Conservation (phyloP, 2,888 invertebrate species). For the Cacoxenus indagator region DNA sequence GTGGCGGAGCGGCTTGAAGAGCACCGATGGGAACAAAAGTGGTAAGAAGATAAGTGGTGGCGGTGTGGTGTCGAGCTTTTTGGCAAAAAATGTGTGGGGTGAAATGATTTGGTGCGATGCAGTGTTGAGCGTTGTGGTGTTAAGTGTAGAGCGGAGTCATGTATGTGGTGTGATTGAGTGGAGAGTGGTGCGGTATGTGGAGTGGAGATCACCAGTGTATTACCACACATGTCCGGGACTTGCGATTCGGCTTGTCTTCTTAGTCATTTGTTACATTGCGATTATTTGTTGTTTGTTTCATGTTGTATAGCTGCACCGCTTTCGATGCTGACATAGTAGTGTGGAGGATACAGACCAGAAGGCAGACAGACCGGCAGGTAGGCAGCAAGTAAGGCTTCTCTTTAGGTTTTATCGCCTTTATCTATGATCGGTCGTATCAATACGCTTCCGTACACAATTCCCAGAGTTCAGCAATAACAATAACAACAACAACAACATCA, state of each 20-base stretch:
- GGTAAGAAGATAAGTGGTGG: too few species aligned
- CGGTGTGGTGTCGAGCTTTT: too few species aligned
- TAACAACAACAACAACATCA: background rate
- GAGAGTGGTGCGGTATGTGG: too few species aligned
- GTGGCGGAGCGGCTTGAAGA: too few species aligned
- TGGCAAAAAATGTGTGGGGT: too few species aligned
- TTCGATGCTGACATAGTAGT: constrained; percentile 45
- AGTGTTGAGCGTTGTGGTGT: too few species aligned
- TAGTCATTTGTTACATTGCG: constrained; percentile 65
- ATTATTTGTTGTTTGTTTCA: constrained; percentile 49
- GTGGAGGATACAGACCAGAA: constrained; percentile 18
- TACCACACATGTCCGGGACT: constrained; percentile 27
- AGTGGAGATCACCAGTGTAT: too few species aligned
- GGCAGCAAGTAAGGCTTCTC: constrained; percentile 16
- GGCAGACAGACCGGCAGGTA: constrained; percentile 32
- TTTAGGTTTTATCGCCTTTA: constrained; percentile 52
- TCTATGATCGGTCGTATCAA: constrained; percentile 53
- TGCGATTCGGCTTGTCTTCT: background rate
- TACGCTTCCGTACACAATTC: constrained; percentile 60
- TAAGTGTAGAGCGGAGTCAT: too few species aligned
- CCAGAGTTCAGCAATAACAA: constrained; percentile 47
- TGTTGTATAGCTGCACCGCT: constrained; percentile 18
- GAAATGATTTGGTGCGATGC: too few species aligned
- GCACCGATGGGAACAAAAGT: too few species aligned
- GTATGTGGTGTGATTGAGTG: too few species aligned